phyloP scores from a whole-genome alignment of 2,888 invertebrate species.

The Aproaerema taeniolella region DNA sequence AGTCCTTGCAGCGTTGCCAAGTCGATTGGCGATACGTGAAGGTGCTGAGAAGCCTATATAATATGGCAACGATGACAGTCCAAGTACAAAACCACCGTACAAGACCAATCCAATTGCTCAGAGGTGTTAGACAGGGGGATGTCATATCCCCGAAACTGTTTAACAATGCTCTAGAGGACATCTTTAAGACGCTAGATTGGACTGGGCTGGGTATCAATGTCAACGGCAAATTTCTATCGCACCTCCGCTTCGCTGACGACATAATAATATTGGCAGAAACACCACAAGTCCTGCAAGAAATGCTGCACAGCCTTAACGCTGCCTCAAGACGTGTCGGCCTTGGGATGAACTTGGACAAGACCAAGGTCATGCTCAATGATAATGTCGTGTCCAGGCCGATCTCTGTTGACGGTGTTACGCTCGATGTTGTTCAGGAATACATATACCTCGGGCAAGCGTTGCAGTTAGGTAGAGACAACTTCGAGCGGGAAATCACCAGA shows the following conservation, averaged over 20 bases:
- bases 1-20: not conserved
- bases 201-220: not conserved
- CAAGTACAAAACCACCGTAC: not conserved
- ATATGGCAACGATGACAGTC: not conserved
- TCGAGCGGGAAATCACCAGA: no score
- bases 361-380: not conserved
- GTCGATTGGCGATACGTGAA: not conserved
- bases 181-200: not conserved
- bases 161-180: constrained; percentile 4
- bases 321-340: not conserved
- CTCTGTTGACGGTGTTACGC: no score
- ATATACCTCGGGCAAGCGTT: no score
- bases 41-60: not conserved
- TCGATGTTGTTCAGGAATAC: no score
- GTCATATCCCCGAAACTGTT: constrained; percentile 20
- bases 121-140: constrained; percentile 18
- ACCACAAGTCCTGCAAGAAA: not conserved
- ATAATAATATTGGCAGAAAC: not conserved
- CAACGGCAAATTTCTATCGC: not conserved
- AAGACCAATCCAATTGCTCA: constrained; percentile 1
- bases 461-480: no score
- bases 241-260: constrained; percentile 2
- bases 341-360: not conserved
- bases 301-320: not conserved
- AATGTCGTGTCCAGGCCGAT: no score